A percentile compares a stretch with the other conserved stretches of the same genome.
Conservation (phyloP, 1,140 invertebrate species). For the Hyles euphorbiae region DNA sequence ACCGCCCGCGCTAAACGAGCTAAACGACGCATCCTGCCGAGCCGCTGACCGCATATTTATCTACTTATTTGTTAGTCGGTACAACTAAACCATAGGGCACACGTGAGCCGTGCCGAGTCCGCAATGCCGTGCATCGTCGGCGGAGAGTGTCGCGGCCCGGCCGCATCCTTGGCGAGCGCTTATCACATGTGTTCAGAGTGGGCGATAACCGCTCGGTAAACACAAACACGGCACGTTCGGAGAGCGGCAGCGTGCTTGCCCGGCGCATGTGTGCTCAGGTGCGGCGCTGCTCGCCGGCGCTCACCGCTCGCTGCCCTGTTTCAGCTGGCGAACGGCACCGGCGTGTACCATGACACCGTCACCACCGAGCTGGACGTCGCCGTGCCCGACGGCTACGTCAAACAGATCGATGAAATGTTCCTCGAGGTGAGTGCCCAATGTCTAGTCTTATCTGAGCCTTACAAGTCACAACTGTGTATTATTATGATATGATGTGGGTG, state of each 20-base stretch:
- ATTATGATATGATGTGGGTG: too few relatives aligned
- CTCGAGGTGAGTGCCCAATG: constrained; percentile 27
- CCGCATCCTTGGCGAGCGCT: neutral
- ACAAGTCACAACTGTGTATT: too few relatives aligned
- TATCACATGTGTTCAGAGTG: neutral
- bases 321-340: constrained; percentile 29
- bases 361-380: constrained; percentile 20
- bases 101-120: neutral
- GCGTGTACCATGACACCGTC: constrained; percentile 29
- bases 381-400: constrained; percentile 4
- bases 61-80: too few relatives aligned
- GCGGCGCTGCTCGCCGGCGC: neutral
- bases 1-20: neutral
- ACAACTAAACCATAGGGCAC: too few relatives aligned
- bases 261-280: neutral
- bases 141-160: neutral
- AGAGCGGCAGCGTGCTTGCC: neutral
- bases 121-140: too few relatives aligned
- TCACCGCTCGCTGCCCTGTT: constrained; percentile 4
- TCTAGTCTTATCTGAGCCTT: too few relatives aligned
- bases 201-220: constrained; percentile 2
- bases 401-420: constrained; percentile 33
- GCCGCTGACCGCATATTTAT: too few relatives aligned
- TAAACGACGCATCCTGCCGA: too few relatives aligned
- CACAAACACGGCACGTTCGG: constrained; percentile 3